Evolutionary conservation across 1,140 invertebrate genomes (phyloP).

Genomic region (Habropoda laboriosa): DNA sequence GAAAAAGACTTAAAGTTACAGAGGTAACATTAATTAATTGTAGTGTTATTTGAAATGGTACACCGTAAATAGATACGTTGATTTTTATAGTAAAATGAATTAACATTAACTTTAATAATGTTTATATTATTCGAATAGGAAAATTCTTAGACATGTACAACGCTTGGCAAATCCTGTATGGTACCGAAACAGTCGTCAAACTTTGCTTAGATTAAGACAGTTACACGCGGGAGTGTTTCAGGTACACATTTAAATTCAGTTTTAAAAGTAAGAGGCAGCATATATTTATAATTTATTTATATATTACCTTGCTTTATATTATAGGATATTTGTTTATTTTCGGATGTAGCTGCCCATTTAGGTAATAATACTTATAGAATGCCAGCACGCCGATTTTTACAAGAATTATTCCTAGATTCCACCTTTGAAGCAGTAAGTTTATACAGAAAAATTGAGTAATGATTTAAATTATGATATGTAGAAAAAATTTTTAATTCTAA

Average conservation of each 20-base stretch:
- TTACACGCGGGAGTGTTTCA: conserved; percentile 86
- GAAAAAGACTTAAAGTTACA: conserved; percentile 72
- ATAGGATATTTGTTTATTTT: conserved; percentile 95
- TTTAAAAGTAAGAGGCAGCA: neutral
- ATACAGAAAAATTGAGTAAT: neutral
- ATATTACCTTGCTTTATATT: conserved; percentile 81
- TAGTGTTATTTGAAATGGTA: neutral
- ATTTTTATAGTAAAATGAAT: neutral
- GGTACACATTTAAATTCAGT: conserved; percentile 57
- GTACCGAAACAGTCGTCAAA: conserved; percentile 85
- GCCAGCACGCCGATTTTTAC: conserved; percentile 92
- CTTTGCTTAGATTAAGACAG: conserved; percentile 91
- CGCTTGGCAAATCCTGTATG: conserved; percentile 87
- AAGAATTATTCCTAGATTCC: conserved; percentile 96
- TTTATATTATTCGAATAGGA: conserved; percentile 70
- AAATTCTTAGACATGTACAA: conserved; percentile 85
- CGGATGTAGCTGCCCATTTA: conserved; percentile 92
- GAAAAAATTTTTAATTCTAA: conserved; percentile 20
- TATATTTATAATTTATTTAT: conserved; percentile 32
- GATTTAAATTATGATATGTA: neutral
- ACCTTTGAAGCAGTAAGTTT: conserved; percentile 85
- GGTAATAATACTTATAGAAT: conserved; percentile 91
- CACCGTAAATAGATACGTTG: neutral
- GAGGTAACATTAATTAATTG: conserved; percentile 63
- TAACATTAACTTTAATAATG: neutral